phyloP scores from a whole-genome alignment of 1,140 invertebrate genomes.

The Ostrea denselamellosa region DNA sequence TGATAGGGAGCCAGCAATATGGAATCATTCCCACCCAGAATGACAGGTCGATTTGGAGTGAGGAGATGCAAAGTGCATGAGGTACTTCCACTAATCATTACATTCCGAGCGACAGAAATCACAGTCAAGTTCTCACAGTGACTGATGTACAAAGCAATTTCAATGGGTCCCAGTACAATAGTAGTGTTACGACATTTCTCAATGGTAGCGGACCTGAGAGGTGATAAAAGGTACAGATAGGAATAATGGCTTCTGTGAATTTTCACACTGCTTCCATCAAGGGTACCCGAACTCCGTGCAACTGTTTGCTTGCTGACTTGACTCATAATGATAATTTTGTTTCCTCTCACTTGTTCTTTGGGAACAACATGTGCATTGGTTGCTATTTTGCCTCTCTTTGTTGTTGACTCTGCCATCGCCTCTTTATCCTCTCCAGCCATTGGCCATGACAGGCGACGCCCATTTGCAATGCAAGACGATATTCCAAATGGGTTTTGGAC shows the following conservation, averaged over 20 bases:
- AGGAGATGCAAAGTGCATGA: conserved; percentile 76
- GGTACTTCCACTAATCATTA: conserved; percentile 75
- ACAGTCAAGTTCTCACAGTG: conserved; percentile 77
- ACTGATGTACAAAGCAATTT: conserved; percentile 74
- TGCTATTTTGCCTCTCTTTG: conserved; percentile 75
- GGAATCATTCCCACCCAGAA: conserved; percentile 75
- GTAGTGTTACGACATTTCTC: conserved; percentile 78
- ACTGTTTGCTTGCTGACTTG: conserved; percentile 78
- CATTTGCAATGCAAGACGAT: conserved; percentile 76
- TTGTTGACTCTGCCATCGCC: conserved; percentile 56
- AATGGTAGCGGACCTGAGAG: conserved; percentile 78
- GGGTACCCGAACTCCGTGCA: conserved; percentile 76
- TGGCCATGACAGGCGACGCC: conserved; percentile 77
- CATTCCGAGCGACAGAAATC: conserved; percentile 71
- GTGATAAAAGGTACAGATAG: conserved; percentile 77
- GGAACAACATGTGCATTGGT: conserved; percentile 77
- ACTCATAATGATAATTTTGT: conserved; percentile 79
- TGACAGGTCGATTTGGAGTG: conserved; percentile 75
- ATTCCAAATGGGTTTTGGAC: conserved; percentile 77
- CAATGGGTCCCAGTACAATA: conserved; percentile 77
- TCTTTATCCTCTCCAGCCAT: conserved; percentile 65
- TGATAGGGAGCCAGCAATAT: conserved; percentile 77
- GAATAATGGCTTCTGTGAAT: conserved; percentile 78
- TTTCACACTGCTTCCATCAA: conserved; percentile 76
- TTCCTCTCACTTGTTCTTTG: conserved; percentile 74